Conservation (phyloP, 1,140 invertebrate genomes). For the Penaeus japonicus region DNA sequence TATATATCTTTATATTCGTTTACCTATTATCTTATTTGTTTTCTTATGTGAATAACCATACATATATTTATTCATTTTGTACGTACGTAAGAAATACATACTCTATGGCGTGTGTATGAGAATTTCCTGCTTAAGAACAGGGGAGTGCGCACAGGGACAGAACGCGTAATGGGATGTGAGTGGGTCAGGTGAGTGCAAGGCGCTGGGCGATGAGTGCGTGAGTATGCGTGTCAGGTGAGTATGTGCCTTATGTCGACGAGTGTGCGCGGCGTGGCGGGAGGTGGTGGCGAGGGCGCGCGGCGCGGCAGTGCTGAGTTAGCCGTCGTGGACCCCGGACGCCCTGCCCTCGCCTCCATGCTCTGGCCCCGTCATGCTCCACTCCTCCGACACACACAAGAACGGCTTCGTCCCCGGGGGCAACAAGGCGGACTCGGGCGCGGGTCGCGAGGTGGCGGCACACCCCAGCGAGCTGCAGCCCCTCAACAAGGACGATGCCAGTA, state of each 20-base stretch:
- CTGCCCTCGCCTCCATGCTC: conserved; percentile 34
- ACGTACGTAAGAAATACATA: too few species aligned
- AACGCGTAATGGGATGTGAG: neutral
- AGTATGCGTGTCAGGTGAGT: conserved; percentile 26
- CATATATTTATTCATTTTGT: too few species aligned
- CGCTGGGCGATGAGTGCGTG: neutral
- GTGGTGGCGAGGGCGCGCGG: conserved; percentile 8
- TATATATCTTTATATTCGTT: too few species aligned
- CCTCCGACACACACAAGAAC: conserved; percentile 48
- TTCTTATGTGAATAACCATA: too few species aligned
- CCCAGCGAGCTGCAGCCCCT: conserved; percentile 42
- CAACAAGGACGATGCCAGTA: conserved; percentile 9
- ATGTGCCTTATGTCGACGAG: neutral
- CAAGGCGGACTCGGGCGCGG: conserved; percentile 26
- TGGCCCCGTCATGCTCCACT: conserved; percentile 44
- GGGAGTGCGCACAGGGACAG: neutral
- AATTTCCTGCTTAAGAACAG: too few species aligned
- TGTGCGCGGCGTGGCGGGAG: neutral
- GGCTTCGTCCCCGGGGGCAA: conserved; percentile 47
- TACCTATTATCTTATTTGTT: too few species aligned
- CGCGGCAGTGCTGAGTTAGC: conserved; percentile 43
- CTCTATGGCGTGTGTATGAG: too few species aligned
- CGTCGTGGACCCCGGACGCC: conserved; percentile 35
- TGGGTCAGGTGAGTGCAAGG: conserved; percentile 10
- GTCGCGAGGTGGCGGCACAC: conserved; percentile 13